phyloP scores from a whole-genome alignment of 2,113 vertebrate species.

The Jacana jacana region DNA sequence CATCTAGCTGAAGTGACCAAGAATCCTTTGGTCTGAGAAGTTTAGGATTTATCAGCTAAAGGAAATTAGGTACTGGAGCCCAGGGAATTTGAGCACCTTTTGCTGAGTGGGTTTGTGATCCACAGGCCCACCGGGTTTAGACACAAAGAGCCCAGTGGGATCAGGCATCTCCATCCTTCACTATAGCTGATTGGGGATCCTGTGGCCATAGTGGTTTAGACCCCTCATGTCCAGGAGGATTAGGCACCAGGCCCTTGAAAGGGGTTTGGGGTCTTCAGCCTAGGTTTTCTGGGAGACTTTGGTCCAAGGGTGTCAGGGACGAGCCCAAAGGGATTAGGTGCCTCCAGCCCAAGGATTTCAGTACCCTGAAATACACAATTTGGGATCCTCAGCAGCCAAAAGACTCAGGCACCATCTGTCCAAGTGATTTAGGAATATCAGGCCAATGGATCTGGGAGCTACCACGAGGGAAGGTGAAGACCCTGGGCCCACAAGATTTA shows the following conservation, averaged over 20 bases:
- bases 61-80: not conserved
- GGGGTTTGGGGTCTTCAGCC: not conserved
- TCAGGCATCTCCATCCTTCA: not conserved
- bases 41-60: not conserved
- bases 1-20: not conserved
- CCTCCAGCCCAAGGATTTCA: not conserved
- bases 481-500: not conserved
- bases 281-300: not conserved
- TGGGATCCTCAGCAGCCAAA: not conserved
- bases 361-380: not conserved
- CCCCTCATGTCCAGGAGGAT: not conserved
- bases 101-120: not conserved
- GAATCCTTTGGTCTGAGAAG: not conserved
- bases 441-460: not conserved
- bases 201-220: not conserved
- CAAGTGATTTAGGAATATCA: not conserved
- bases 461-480: rapidly evolving
- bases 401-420: not conserved
- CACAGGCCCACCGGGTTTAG: not conserved
- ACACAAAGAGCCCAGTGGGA: not conserved
- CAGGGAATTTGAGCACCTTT: not conserved
- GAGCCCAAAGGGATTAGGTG: not conserved
- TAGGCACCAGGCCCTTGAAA: not conserved
- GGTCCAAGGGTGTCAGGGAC: not conserved
- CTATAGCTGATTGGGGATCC: not conserved